Conservation (phyloP, 2,797 vertebrate genomes). For the Scleropages formosus region DNA sequence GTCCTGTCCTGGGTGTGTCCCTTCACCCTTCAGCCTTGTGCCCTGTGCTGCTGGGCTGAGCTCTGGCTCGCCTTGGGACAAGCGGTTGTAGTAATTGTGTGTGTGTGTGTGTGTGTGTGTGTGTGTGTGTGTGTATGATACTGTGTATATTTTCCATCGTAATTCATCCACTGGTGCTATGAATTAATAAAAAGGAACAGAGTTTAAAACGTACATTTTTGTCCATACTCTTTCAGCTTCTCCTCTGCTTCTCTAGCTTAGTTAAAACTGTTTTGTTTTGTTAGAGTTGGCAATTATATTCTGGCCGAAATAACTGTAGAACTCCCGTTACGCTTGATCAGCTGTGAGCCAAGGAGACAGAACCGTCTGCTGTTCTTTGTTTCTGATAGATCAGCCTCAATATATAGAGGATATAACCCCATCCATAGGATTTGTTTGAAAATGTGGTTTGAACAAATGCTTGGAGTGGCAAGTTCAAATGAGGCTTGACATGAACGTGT, state of each 20-base stretch:
- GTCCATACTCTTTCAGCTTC: background rate
- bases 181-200: background rate
- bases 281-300: background rate
- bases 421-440: background rate
- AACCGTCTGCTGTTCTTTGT: background rate
- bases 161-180: background rate
- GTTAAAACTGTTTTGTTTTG: background rate
- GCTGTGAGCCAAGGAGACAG: background rate
- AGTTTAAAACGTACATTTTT: background rate
- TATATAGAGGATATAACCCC: constrained; percentile 1
- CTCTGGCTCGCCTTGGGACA: too few relatives aligned
- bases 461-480: background rate
- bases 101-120: too few relatives aligned
- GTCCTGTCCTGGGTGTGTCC: too few relatives aligned
- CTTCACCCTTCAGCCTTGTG: too few relatives aligned
- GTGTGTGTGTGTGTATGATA: too few relatives aligned
- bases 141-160: too few relatives aligned
- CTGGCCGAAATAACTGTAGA: background rate
- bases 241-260: background rate
- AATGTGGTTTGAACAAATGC: constrained; percentile 1
- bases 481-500: background rate
- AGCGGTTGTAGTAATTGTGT: too few relatives aligned
- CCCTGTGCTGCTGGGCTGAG: too few relatives aligned
- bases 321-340: background rate
- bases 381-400: background rate